Conservation (phyloP, 2,888 invertebrate species). For the Bedellia somnulentella region DNA sequence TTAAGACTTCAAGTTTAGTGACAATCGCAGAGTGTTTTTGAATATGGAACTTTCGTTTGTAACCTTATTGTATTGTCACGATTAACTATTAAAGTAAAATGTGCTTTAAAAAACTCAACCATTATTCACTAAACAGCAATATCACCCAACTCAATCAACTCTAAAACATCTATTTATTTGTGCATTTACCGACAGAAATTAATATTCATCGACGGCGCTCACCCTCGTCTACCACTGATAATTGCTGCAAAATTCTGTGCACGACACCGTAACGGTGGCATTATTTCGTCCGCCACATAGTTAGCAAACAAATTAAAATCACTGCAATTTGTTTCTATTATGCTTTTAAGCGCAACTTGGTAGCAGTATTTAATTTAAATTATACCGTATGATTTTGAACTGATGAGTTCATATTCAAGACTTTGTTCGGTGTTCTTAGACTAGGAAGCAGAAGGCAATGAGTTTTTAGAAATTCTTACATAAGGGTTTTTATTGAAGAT, state of each 20-base stretch:
- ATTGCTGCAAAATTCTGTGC: conserved; percentile 1
- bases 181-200: conserved; percentile 1
- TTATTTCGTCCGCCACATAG: not conserved
- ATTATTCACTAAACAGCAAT: not conserved
- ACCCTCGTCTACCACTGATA: not conserved
- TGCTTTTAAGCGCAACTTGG: not conserved
- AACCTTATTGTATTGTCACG: too few relatives aligned
- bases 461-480: too few relatives aligned
- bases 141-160: not conserved
- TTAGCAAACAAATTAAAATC: conserved; percentile 2
- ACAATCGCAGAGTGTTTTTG: too few relatives aligned
- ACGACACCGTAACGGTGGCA: not conserved
- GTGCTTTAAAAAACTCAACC: not conserved
- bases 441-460: too few relatives aligned
- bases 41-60: too few relatives aligned
- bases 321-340: conserved; percentile 3
- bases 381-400: not conserved
- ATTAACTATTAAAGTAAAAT: too few relatives aligned
- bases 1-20: too few relatives aligned
- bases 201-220: conserved; percentile 2
- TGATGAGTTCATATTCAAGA: too few relatives aligned
- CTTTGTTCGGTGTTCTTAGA: too few relatives aligned
- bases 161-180: not conserved
- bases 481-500: too few relatives aligned
- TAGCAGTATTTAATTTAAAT: not conserved